Conservation (phyloP, 2,888 invertebrate species). For the Oxycera nigricornis region DNA sequence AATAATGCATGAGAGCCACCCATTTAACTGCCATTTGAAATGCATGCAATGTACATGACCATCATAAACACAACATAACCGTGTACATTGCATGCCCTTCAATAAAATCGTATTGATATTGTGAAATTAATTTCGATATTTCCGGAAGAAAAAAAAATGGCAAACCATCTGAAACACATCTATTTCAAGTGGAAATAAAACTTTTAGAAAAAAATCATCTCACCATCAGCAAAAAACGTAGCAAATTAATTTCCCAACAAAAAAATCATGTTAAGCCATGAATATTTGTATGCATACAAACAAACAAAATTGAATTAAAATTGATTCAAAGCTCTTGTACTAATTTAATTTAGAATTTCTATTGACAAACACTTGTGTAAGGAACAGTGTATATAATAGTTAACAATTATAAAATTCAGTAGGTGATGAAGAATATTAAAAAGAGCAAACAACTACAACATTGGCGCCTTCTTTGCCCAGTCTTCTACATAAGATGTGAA, state of each 20-base stretch:
- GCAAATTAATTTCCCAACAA: too few relatives aligned
- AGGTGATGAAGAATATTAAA: neutral
- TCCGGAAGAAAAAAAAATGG: neutral
- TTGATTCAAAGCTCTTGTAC: slow-evolving; percentile 32
- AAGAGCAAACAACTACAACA: slow-evolving; percentile 4
- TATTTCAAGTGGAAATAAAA: neutral
- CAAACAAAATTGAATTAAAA: slow-evolving; percentile 8
- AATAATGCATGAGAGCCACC: slow-evolving; percentile 28
- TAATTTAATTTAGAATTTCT: neutral
- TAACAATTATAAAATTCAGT: slow-evolving; percentile 24
- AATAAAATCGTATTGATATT: slow-evolving; percentile 14
- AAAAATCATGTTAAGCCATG: too few relatives aligned
- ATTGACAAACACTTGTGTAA: neutral
- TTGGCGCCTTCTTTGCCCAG: slow-evolving; percentile 13
- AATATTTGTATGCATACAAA: too few relatives aligned
- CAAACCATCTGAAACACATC: too few relatives aligned
- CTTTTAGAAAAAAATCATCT: neutral
- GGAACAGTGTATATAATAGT: slow-evolving; percentile 29
- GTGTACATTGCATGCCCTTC: slow-evolving; percentile 19
- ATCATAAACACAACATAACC: neutral
- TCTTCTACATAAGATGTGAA: slow-evolving; percentile 15
- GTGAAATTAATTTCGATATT: neutral
- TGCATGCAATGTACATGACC: slow-evolving; percentile 24
- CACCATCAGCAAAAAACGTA: too few relatives aligned
- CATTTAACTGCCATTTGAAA: slow-evolving; percentile 40